A percentile compares a stretch with the other conserved stretches of the same genome.
Conservation (phyloP, 2,888 invertebrate species). For the Pardosa pseudoannulata region DNA sequence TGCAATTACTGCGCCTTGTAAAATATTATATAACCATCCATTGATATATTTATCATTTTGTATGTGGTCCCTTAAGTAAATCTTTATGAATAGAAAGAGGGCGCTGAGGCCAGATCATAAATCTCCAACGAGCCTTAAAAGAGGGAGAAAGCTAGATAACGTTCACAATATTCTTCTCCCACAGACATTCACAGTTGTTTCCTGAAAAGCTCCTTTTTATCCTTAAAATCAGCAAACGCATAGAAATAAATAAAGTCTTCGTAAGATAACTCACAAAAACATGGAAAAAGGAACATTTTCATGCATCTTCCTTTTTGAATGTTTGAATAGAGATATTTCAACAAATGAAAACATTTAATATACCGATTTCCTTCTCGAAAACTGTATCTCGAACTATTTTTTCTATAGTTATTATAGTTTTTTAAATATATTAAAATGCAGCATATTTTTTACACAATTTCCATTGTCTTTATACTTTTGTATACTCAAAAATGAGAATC, state of each 20-base stretch:
- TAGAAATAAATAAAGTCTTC: neutral
- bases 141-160: slow-evolving; percentile 33
- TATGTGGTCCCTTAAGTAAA: neutral
- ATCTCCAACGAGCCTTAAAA: slow-evolving; percentile 50
- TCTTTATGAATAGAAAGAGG: neutral
- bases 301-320: slow-evolving; percentile 15
- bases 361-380: too few species aligned
- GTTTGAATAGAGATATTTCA: slow-evolving; percentile 26
- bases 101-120: slow-evolving; percentile 41
- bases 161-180: slow-evolving; percentile 45
- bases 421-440: too few species aligned
- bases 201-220: neutral
- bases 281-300: neutral
- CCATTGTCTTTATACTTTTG: too few species aligned
- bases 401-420: too few species aligned
- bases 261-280: slow-evolving; percentile 23
- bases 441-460: too few species aligned
- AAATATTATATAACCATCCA: too few species aligned
- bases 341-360: neutral
- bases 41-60: too few species aligned
- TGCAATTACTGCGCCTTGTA: too few species aligned
- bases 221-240: neutral
- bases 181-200: slow-evolving; percentile 13
- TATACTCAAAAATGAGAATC: too few species aligned
- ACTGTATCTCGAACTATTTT: too few species aligned